Evolutionary conservation across 2,797 vertebrate genomes (phyloP).

Genomic region (Chaenodraco wilsoni): DNA sequence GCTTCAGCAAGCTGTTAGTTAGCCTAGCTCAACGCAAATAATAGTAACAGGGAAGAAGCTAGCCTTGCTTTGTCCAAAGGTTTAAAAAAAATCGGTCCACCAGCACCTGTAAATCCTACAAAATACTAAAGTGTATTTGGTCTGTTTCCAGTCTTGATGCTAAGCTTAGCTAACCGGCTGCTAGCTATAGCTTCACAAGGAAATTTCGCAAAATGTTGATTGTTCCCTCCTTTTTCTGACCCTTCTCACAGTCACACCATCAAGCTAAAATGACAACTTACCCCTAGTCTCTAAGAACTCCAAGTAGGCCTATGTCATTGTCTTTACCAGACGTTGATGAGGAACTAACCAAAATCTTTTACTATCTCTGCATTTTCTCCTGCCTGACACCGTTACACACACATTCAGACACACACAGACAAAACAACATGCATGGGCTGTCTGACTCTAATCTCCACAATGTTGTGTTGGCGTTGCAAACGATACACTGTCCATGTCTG

Average conservation of each 20-base stretch:
- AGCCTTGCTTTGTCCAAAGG: not conserved
- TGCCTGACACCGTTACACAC: constrained; percentile 21
- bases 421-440: constrained; percentile 26
- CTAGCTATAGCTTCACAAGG: not conserved
- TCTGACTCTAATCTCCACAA: constrained; percentile 32
- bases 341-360: constrained; percentile 14
- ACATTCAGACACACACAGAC: constrained; percentile 32
- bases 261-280: constrained; percentile 13
- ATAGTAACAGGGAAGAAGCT: too few relatives aligned
- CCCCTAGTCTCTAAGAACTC: not conserved
- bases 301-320: not conserved
- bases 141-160: not conserved
- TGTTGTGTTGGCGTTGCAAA: constrained; percentile 28
- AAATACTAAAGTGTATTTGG: not conserved
- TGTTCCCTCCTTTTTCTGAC: constrained; percentile 9
- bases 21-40: too few relatives aligned
- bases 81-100: not conserved
- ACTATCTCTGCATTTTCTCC: constrained; percentile 24
- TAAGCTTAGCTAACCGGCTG: not conserved
- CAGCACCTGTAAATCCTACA: not conserved
- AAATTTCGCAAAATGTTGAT: not conserved
- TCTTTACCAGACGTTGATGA: constrained; percentile 4
- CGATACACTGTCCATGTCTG: constrained; percentile 18
- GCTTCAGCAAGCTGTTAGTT: too few relatives aligned
- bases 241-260: constrained; percentile 1